A percentile compares a stretch with the other conserved stretches of the same genome.
phyloP scores from a whole-genome alignment of 2,888 invertebrate species.

The Megastigmus dorsalis region DNA sequence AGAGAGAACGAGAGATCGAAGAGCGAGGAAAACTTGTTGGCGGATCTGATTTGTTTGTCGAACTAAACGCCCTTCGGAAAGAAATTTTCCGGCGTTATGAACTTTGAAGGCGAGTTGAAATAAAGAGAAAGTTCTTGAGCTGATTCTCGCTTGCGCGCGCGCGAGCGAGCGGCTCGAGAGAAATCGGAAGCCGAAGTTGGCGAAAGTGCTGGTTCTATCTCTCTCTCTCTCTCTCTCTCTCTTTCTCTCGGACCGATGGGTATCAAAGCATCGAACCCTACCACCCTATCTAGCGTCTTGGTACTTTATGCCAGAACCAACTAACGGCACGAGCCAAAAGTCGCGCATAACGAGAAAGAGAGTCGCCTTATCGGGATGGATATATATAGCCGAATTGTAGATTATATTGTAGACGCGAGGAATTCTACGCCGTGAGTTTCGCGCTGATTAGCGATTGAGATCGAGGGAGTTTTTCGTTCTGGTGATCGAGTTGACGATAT shows the following conservation, averaged over 20 bases:
- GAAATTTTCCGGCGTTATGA: constrained; percentile 46
- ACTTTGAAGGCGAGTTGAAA: constrained; percentile 44
- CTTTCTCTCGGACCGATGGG: constrained; percentile 8
- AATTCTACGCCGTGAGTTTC: too few relatives aligned
- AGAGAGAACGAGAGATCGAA: not conserved
- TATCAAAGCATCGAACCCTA: constrained; percentile 38
- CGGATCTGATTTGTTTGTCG: constrained; percentile 51
- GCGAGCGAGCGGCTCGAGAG: too few relatives aligned
- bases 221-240: not conserved
- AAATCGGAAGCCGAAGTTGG: constrained; percentile 14
- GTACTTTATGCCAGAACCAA: not conserved
- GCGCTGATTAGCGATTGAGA: too few relatives aligned
- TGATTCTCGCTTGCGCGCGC: not conserved
- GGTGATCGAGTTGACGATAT: too few relatives aligned
- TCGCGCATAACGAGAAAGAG: constrained; percentile 16
- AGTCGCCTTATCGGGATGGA: not conserved
- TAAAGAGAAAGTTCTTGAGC: constrained; percentile 42
- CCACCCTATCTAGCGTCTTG: too few relatives aligned
- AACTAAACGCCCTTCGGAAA: constrained; percentile 43
- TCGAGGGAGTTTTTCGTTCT: too few relatives aligned
- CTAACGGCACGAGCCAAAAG: not conserved
- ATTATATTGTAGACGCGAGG: too few relatives aligned
- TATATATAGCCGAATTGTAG: too few relatives aligned
- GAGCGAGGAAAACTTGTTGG: constrained; percentile 38
- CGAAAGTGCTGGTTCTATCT: constrained; percentile 6